Evolutionary conservation across 2,797 vertebrate species (phyloP).

Genomic region (Otolemur crassicaudatus): DNA sequence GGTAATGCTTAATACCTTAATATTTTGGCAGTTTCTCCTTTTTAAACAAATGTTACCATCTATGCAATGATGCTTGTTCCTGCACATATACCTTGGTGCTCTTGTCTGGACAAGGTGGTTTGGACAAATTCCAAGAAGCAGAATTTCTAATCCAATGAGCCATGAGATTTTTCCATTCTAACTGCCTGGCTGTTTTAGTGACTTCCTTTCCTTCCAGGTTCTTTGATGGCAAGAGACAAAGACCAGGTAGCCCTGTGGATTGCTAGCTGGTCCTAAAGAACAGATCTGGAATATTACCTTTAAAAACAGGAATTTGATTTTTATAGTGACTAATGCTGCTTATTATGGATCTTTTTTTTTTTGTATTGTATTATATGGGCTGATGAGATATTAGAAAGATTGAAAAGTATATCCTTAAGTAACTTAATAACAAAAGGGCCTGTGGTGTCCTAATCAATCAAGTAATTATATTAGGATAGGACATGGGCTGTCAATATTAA

Average conservation of each 20-base stretch:
- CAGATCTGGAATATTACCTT: background rate
- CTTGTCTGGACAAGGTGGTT: background rate
- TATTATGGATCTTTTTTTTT: background rate
- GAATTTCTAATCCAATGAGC: conserved; percentile 53
- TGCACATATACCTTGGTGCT: background rate
- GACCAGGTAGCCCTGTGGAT: background rate
- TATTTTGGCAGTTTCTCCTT: background rate
- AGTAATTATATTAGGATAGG: background rate
- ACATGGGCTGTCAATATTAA: background rate
- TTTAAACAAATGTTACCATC: background rate
- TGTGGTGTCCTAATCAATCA: background rate
- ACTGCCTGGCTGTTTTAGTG: background rate
- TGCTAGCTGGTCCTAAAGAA: background rate
- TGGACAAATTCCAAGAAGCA: conserved; percentile 36
- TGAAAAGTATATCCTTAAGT: conserved; percentile 6
- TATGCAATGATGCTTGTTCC: background rate
- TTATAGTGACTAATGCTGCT: background rate
- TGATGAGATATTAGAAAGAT: background rate
- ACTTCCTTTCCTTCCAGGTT: background rate
- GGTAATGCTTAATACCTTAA: background rate
- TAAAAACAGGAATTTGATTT: conserved; percentile 12
- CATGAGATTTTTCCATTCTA: conserved; percentile 23
- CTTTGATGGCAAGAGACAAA: background rate
- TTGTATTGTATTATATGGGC: background rate
- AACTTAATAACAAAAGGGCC: conserved; percentile 27